Conservation (phyloP, 2,113 vertebrate species). For the Dicentrarchus labrax region DNA sequence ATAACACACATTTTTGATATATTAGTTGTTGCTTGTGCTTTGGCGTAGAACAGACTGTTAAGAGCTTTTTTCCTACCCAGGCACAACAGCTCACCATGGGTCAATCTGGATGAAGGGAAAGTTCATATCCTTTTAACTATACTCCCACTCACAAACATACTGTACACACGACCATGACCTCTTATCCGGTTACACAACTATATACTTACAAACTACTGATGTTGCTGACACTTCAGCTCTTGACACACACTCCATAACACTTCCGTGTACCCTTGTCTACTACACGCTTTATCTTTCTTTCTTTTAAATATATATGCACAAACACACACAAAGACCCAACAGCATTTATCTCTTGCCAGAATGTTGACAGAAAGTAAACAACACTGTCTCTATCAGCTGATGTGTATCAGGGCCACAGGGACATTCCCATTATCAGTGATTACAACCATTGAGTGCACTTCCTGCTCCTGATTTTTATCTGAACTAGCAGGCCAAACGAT, state of each 20-base stretch:
- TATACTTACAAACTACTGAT: neutral
- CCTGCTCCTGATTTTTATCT: constrained; percentile 63
- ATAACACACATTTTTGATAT: constrained; percentile 8
- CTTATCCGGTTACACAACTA: neutral
- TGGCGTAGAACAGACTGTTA: neutral
- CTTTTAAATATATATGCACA: neutral
- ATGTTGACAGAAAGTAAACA: constrained; percentile 56
- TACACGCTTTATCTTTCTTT: neutral
- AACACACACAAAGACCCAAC: constrained; percentile 14
- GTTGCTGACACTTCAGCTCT: neutral
- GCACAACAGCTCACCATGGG: constrained; percentile 15
- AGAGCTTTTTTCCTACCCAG: neutral
- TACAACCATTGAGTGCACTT: constrained; percentile 48
- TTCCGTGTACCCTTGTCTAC: neutral
- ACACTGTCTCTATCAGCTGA: constrained; percentile 48
- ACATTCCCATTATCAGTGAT: constrained; percentile 59
- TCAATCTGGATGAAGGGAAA: constrained; percentile 21
- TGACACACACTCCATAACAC: neutral
- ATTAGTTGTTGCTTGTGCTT: constrained; percentile 6
- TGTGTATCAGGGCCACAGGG: constrained; percentile 55
- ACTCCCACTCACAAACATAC: neutral
- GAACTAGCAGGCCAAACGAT: constrained; percentile 35
- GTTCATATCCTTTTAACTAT: constrained; percentile 4
- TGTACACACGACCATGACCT: neutral
- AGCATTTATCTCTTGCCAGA: constrained; percentile 52